A percentile compares a stretch with the other conserved stretches of the same genome.
These are phyloP conservation scores for Trilocha varians DNA, from an alignment of 2,888 invertebrate species.

Conservation along the genomic window DNA sequence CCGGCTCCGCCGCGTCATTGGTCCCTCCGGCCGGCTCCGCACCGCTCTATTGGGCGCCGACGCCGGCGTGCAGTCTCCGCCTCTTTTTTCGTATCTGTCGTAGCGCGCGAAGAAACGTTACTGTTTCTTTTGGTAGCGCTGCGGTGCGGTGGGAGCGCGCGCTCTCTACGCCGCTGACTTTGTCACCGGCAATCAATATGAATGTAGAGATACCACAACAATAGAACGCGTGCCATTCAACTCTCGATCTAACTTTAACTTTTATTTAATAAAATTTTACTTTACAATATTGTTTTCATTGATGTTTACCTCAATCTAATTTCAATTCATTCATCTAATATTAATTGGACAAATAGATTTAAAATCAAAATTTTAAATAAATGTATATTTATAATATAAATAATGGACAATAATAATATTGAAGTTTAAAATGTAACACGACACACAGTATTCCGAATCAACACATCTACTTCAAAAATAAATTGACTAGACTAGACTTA, in stretches of 20 bases:
- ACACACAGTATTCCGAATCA: too few species aligned
- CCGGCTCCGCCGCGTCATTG: constrained; percentile 56
- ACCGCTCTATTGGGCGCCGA: constrained; percentile 40
- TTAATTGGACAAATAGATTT: too few species aligned
- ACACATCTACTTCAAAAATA: too few species aligned
- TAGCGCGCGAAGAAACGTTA: constrained; percentile 73
- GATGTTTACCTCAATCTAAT: too few species aligned
- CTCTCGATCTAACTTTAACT: background rate
- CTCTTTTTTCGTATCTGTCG: constrained; percentile 66
- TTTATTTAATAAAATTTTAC: background rate
- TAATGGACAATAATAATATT: too few species aligned
- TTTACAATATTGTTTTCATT: too few species aligned
- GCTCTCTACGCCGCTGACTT: constrained; percentile 61
- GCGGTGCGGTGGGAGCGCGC: constrained; percentile 42
- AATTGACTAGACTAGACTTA: too few species aligned
- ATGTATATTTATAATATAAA: too few species aligned
- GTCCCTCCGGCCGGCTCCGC: constrained; percentile 43
- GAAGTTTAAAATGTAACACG: too few species aligned
- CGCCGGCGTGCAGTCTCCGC: constrained; percentile 57
- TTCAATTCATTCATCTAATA: too few species aligned
- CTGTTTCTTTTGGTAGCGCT: constrained; percentile 73
- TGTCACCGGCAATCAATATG: constrained; percentile 79
- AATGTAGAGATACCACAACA: constrained; percentile 47
- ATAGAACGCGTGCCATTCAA: background rate
- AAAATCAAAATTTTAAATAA: too few species aligned